Evolutionary conservation across 2,113 vertebrate genomes (phyloP), one percentile per base, ranked within the genome.

Genomic region (Numenius arquata): DNA sequence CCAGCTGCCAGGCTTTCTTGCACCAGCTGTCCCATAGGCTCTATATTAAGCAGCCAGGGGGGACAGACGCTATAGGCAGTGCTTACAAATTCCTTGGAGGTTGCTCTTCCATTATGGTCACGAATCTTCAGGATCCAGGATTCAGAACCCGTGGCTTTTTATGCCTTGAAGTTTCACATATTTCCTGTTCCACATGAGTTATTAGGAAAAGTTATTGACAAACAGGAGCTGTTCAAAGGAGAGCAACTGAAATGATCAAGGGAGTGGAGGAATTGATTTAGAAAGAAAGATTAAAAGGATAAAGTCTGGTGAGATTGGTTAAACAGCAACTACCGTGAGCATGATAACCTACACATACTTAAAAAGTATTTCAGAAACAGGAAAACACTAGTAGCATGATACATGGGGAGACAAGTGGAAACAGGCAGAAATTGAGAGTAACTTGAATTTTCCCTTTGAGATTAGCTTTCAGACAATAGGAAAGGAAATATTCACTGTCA

Each of bases 271-370:
- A 93, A 97, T 95, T 97, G 93, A 96, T 97, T 96, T 93, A 93
- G 95, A 95, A 96, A 83, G 91, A 72, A 96, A 97, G 96, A 97
- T 97, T 97, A 97, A 97, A 97, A 96, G 93, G 95, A 94, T 95
- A 93, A 96, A 96, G 95, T 96, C 95, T 96, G 89, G 67, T 93
- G 94, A 97, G 95, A 96, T 93, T 92, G 90, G 94, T 96, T 97
- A 97, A 96, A 96, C 92, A 95, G 94, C 86, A 96, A 66, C 94
- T 92, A 92, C 95, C 82, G 89, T 79, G 95, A 90, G 91, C 90
- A 73, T 76, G 95, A 94, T 88, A 94, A 88, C 94, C 88, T 89
- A 88, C 95, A 93, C 78, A 94, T 90, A 91, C 93, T 91, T 91
- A 30, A 96, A 88, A 94, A 96, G 88, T 94, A 55, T 91, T 92